Percentiles rank a stretch among this genome's conserved stretches.
Evolutionary conservation across 2,797 vertebrate species (phyloP).

Genomic region (Acanthis flammea): DNA sequence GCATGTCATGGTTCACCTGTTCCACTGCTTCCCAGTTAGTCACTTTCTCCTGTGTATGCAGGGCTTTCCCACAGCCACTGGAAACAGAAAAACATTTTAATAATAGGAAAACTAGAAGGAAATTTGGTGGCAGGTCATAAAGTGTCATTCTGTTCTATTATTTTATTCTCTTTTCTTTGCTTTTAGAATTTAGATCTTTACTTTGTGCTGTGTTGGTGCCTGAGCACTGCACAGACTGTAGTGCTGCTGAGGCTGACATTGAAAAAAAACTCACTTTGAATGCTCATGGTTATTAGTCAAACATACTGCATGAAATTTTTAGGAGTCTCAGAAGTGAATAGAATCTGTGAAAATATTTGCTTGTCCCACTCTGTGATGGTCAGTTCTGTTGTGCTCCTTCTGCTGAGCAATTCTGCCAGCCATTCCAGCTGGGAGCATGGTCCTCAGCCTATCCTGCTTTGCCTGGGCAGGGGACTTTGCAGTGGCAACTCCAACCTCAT

Average conservation of each 20-base stretch:
- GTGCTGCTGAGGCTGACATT: neutral
- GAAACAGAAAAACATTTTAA: neutral
- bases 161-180: neutral
- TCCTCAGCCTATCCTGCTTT: neutral
- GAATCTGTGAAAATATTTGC: neutral
- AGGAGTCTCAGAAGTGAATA: neutral
- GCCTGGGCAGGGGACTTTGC: neutral
- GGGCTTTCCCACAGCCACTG: slow-evolving; percentile 9
- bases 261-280: neutral
- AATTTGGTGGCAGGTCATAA: neutral
- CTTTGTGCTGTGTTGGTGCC: neutral
- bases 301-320: neutral
- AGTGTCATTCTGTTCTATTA: neutral
- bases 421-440: accelerated
- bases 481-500: neutral
- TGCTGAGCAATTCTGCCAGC: neutral
- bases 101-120: neutral
- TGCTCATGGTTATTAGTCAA: neutral
- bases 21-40: neutral
- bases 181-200: neutral
- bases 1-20: neutral
- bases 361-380: neutral
- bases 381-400: accelerated
- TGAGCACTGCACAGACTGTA: neutral
- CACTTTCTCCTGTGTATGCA: slow-evolving; percentile 21